Conservation (phyloP, 2,797 vertebrate species). For the Coranthus polyacanthus region DNA sequence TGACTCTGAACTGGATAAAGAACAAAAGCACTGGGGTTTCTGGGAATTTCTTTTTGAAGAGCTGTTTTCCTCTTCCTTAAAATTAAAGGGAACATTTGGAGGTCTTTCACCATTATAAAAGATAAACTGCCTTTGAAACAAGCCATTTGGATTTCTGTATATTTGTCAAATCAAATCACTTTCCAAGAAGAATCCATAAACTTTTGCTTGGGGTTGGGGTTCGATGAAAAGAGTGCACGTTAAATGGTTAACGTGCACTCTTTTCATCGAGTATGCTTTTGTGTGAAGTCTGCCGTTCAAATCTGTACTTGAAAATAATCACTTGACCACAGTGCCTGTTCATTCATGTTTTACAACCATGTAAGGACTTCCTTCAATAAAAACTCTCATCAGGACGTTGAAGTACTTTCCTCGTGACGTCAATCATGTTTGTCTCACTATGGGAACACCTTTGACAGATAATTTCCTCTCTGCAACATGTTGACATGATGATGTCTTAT, state of each 20-base stretch:
- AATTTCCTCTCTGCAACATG: conserved; percentile 8
- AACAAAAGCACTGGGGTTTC: background rate
- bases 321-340: background rate
- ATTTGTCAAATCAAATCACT: no score
- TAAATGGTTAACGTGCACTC: no score
- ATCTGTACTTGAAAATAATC: background rate
- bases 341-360: conserved; percentile 9
- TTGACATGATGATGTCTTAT: conserved; percentile 14
- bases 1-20: background rate
- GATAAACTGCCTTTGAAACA: no score
- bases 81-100: no score
- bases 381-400: conserved; percentile 14
- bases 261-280: background rate
- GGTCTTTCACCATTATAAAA: no score
- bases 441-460: conserved; percentile 5
- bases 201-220: no score
- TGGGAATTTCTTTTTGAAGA: background rate
- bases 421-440: conserved; percentile 15
- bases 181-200: no score
- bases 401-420: conserved; percentile 22
- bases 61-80: background rate
- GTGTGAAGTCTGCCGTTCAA: background rate
- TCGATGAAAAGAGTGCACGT: no score
- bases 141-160: no score
- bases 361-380: conserved; percentile 32